Evolutionary conservation across 2,888 invertebrate species (phyloP).

Genomic region (Melanotus villosus): DNA sequence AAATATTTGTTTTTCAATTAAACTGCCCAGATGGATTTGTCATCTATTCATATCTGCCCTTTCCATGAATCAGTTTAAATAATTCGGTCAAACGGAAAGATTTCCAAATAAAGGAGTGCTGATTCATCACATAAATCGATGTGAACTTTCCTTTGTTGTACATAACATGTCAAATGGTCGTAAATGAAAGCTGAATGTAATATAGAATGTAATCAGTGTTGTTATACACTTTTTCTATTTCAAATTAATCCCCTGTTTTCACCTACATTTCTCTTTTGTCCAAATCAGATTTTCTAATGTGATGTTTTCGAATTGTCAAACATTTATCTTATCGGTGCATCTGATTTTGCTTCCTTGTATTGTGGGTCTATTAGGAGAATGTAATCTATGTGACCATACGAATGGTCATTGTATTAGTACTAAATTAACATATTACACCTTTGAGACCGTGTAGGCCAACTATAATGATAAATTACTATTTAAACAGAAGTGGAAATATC

Average conservation of each 20-base stretch:
- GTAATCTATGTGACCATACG: constrained; percentile 17
- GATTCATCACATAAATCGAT: no score
- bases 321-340: constrained; percentile 10
- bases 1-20: no score
- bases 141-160: no score
- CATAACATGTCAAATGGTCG: no score
- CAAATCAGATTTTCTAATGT: background rate
- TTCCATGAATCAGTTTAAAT: no score
- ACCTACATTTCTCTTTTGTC: background rate
- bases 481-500: constrained; percentile 38
- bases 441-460: constrained; percentile 33
- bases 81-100: no score
- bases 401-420: constrained; percentile 30
- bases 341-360: constrained; percentile 20
- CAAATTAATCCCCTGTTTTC: background rate
- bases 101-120: no score
- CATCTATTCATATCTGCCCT: no score
- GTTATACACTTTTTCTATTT: background rate
- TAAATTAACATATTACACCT: constrained; percentile 46
- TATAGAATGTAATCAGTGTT: background rate
- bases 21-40: no score
- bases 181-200: no score
- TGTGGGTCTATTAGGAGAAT: background rate
- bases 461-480: constrained; percentile 34
- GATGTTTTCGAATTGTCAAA: background rate